Percentiles rank a stretch among this genome's conserved stretches.
These are phyloP conservation scores for Pristionchus exspectatus DNA, from an alignment of 2,888 invertebrate species.

Conservation along the genomic window DNA sequence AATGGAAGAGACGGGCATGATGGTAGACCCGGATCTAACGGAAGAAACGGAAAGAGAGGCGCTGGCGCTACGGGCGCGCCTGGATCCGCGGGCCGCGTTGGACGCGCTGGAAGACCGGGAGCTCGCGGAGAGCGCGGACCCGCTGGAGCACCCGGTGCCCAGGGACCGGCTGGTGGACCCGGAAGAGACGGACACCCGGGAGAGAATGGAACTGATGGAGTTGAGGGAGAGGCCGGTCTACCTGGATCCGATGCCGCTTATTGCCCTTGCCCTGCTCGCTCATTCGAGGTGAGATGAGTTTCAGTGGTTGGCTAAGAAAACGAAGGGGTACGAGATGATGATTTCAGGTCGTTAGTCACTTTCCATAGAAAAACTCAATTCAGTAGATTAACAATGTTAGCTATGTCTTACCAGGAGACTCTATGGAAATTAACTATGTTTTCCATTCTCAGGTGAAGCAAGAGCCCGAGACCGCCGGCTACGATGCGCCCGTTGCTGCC, in stretches of 20 bases:
- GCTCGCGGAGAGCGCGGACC: constrained; percentile 3
- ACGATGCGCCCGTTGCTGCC: neutral
- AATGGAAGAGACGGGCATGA: constrained; percentile 15
- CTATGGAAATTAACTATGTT: neutral
- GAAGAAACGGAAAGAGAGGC: constrained; percentile 35
- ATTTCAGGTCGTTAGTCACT: neutral
- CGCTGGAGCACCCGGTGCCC: neutral
- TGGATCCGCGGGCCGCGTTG: neutral
- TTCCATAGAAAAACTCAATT: too few relatives aligned
- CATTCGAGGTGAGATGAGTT: constrained; percentile 46
- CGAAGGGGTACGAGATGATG: neutral
- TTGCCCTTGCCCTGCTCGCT: constrained; percentile 62
- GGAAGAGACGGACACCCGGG: constrained; percentile 39
- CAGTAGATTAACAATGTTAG: too few relatives aligned
- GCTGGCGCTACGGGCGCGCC: neutral
- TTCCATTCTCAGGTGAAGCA: neutral
- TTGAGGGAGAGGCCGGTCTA: constrained; percentile 48
- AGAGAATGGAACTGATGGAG: constrained; percentile 45
- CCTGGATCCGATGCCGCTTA: constrained; percentile 65
- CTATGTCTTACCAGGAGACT: neutral
- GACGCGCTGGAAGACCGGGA: constrained; percentile 16
- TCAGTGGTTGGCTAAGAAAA: neutral
- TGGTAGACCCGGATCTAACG: constrained; percentile 10
- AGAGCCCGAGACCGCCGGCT: constrained; percentile 35
- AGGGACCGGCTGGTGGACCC: neutral